These are phyloP conservation scores for Mantis religiosa DNA, from an alignment of 2,888 invertebrate genomes.

Conservation along the genomic window DNA sequence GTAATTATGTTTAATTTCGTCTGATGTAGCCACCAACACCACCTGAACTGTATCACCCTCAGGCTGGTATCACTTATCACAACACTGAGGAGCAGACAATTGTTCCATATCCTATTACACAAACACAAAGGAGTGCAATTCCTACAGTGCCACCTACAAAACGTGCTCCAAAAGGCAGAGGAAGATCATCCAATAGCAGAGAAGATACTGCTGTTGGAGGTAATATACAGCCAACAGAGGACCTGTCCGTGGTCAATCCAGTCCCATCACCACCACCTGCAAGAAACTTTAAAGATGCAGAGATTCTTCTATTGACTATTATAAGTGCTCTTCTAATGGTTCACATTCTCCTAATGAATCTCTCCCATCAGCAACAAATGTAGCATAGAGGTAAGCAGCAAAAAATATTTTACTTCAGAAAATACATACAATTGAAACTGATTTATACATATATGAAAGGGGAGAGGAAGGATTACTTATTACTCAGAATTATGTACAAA, in stretches of 20 bases:
- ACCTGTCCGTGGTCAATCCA: not conserved
- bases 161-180: slow-evolving; percentile 17
- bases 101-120: slow-evolving; percentile 33
- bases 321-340: too few species aligned
- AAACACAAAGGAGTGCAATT: slow-evolving; percentile 38
- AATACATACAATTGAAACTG: too few species aligned
- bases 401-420: too few species aligned
- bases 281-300: not conserved
- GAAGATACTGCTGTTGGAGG: not conserved
- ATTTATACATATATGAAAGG: too few species aligned
- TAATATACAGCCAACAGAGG: not conserved
- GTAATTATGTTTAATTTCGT: too few species aligned
- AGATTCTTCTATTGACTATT: too few species aligned
- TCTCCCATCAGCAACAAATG: not conserved
- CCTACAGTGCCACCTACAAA: slow-evolving; percentile 39
- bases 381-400: slow-evolving; percentile 1
- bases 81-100: slow-evolving; percentile 35
- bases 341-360: not conserved
- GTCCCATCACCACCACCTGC: not conserved
- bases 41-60: slow-evolving; percentile 35
- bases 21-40: slow-evolving; percentile 18
- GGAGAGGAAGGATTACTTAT: too few species aligned
- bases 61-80: slow-evolving; percentile 38
- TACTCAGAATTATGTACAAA: too few species aligned
- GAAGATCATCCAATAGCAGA: not conserved